Evolutionary conservation across 2,888 invertebrate species (phyloP), one percentile per base, ranked within the genome.

Genomic region (Apamea crenata): DNA sequence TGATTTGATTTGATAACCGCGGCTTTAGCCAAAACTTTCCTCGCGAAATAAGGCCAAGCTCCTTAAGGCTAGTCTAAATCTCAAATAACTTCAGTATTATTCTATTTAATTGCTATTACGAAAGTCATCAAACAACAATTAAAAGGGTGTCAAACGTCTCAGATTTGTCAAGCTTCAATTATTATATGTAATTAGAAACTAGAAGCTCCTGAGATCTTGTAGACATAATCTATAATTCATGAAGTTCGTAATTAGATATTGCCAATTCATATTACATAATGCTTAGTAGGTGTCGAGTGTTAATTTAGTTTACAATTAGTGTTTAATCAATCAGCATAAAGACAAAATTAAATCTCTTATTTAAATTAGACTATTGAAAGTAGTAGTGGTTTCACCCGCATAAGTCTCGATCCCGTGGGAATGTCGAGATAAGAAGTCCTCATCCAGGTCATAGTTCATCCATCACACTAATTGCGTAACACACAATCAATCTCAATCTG

Each of bases 201-300:
- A 53, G 53, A 68, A 67, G 36, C 78, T 66, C 25, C 29, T 67
- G 25, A 68, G 61, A 67, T 44, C 14, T n/a, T 36, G 36, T 61
- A 61, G 36, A 56, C 53, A 16, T 53, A 53, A 70, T 84, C 61
- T 50, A 73, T 66, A 47, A 84, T 74, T 84, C 61, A 80, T 66
- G 65, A 80, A 80, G 7, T 73, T 53, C 16, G 61, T 74, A 73
- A 82, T 74, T 36, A 74, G 80, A 70, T 84, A 61, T 70, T 74
- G 66, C 59, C 74, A 65, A 83, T 71, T 83, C 44, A 63, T 36
- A 83, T 71, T 78, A 67, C 67, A 36, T 71, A 78, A 68, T 36
- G 7, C 67, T 83, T 47, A 61, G 18, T 53, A 25, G 12, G 36
- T 44, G 40, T 71, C 14, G 56, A n/a, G 18, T 18, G 25, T 53